Evolutionary conservation across 2,113 vertebrate species (phyloP), one percentile per base, ranked within the genome.

Genomic region (Capra hircus): DNA sequence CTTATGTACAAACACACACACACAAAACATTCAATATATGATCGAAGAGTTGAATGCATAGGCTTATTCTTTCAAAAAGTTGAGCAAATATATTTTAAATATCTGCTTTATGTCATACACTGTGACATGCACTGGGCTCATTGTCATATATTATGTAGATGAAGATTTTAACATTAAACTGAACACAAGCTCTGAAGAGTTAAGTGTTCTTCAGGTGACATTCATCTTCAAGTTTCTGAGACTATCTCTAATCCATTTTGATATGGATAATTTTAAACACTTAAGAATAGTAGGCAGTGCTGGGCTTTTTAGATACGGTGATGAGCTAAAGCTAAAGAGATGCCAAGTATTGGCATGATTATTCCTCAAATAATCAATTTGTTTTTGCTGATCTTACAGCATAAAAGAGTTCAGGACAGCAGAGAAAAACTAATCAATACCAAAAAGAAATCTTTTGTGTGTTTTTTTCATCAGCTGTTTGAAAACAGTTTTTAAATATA

Each of bases 401-500:
- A 78, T 53, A 8, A 60, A 53, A 78, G 28, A 88, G 14, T 91
- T 88, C 30, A 67, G 5, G n/a, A 30, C 5, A 85, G 28, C 33
- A 91, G 57, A 81, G 48, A 78, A 95, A 97, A 97, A 53, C n/a
- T 40, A 93, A 77, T 67, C 82, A 86, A 91, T 93, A 80, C 25
- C 12, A 89, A 96, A 89, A 88, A 81, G 19, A 93, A 97, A 80
- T 92, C 2, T 8, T 90, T 71, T 13, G 28, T 62, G 57, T 1
- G 3, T 45, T 88, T 92, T 80, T 80, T 33, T 16, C 1, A 94
- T 50, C 9, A 15, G 19, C 17, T 5, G 28, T 87, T 53, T 30
- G 86, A 95, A 81, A 95, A 71, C 59, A 48, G 84, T 83, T 94
- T 50, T 67, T 25, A 94, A 92, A 16, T 74, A 55, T 92, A 21